Evolutionary conservation across 2,888 invertebrate genomes (phyloP), one percentile per base, ranked within the genome.

Genomic region (Anticlea derivata): DNA sequence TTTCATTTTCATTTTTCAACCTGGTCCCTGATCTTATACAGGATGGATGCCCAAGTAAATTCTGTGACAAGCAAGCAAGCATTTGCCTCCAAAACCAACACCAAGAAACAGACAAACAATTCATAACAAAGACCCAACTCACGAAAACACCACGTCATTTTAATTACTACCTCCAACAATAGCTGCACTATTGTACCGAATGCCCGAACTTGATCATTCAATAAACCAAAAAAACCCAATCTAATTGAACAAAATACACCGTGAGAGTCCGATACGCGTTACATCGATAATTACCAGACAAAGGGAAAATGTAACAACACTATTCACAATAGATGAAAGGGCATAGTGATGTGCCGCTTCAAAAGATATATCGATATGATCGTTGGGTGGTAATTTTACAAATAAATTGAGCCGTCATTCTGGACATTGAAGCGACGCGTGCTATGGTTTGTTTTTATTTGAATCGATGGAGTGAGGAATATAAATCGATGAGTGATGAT

Each of bases 341-440:
- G 53, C 50, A 54, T 70, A 73, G 73, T 74, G 78, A 71, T 64
- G 73, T 57, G 74, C 73, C 74, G 70, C 65, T 66, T 70, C 66
- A 71, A 73, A 69, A 69, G 75, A 69, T 48, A 59, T 71, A 75
- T 80, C 72, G 66, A 68, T 37, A 39, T 34, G 34, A 40, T 40
- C 8, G 35, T 11, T 43, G 64, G 63, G 57, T 51, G 68, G 65
- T 61, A 64, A 72, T 74, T 65, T 75, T 64, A 74, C 61, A 75
- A 76, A 77, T 80, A 76, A 81, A 77, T 75, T 81, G 75, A 82
- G 74, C 68, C 74, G 80, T 82, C 83, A 80, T 54, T 80, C 78
- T 56, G 38, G 20, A 31, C 10, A n/a, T 47, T 22, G 55, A 56
- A 7, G 5, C 22, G 60, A 60, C 61, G 68, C 63, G 66, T 65